These are phyloP conservation scores for Coccyzus lansbergi DNA, from an alignment of 2,797 vertebrate species.

Conservation along the genomic window DNA sequence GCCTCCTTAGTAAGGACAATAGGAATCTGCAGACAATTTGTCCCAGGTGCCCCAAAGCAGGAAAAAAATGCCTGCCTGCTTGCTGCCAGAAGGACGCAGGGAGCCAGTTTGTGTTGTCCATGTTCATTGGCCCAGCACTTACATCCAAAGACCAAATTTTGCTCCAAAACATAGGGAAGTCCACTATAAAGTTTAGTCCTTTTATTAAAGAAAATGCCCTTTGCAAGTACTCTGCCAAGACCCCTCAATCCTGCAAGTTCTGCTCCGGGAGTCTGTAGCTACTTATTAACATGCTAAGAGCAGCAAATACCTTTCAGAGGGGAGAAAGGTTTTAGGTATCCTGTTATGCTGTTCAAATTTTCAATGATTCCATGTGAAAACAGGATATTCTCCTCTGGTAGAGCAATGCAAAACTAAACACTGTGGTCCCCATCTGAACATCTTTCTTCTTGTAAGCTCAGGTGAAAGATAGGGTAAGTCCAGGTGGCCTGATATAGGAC, in stretches of 20 bases:
- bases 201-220: constrained; percentile 40
- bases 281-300: not conserved
- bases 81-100: constrained; percentile 20
- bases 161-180: constrained; percentile 12
- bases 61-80: constrained; percentile 26
- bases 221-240: constrained; percentile 42
- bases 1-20: constrained; percentile 29
- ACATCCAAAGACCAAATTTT: constrained; percentile 62
- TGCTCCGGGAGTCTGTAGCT: not conserved
- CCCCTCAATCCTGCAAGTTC: constrained; percentile 1
- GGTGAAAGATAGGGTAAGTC: not conserved
- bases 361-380: not conserved
- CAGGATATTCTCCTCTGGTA: not conserved
- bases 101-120: not conserved
- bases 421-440: not conserved
- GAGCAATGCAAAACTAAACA: not conserved
- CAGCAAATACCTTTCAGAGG: not conserved
- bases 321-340: not conserved
- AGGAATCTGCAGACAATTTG: constrained; percentile 49
- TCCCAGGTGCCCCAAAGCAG: not conserved
- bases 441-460: not conserved
- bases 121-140: constrained; percentile 12
- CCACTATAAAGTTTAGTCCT: not conserved
- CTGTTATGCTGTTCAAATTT: not conserved
- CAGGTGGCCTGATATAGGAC: not conserved